Percentiles rank a stretch among this genome's conserved stretches.
These are phyloP conservation scores for Cladopsammia gracilis DNA, from an alignment of 64 coral and sea anemone genomes.

Conservation along the genomic window DNA sequence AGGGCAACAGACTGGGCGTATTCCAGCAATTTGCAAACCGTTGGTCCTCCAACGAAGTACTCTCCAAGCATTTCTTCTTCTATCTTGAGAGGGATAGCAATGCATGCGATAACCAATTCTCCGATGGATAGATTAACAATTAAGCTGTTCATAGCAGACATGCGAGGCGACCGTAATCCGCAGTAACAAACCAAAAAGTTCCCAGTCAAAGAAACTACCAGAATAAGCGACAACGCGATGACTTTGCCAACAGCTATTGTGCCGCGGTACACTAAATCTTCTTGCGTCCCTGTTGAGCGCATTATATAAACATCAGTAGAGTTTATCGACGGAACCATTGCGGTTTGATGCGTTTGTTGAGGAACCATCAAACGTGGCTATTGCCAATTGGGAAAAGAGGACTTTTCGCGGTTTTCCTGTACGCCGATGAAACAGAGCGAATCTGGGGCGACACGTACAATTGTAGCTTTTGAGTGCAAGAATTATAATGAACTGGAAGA, in stretches of 20 bases:
- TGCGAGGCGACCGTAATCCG: constrained; percentile 83
- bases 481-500: neutral
- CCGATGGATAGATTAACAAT: constrained; percentile 94
- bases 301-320: constrained; percentile 21
- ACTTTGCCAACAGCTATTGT: constrained; percentile 78
- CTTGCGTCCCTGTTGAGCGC: constrained; percentile 1
- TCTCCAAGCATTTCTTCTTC: constrained; percentile 74
- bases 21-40: constrained; percentile 88
- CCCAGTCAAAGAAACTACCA: constrained; percentile 78
- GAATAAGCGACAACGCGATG: constrained; percentile 75
- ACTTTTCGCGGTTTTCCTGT: neutral
- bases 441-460: neutral
- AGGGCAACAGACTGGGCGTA: constrained; percentile 90
- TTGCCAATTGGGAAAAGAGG: neutral
- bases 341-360: neutral
- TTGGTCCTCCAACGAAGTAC: constrained; percentile 59
- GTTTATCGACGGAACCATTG: constrained; percentile 12
- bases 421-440: neutral
- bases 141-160: constrained; percentile 95
- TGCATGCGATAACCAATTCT: constrained; percentile 70
- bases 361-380: neutral
- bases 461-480: neutral
- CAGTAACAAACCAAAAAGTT: constrained; percentile 94
- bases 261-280: constrained; percentile 15
- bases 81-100: constrained; percentile 90